phyloP scores from a whole-genome alignment of 2,113 vertebrate genomes.

The Ifrita kowaldi region DNA sequence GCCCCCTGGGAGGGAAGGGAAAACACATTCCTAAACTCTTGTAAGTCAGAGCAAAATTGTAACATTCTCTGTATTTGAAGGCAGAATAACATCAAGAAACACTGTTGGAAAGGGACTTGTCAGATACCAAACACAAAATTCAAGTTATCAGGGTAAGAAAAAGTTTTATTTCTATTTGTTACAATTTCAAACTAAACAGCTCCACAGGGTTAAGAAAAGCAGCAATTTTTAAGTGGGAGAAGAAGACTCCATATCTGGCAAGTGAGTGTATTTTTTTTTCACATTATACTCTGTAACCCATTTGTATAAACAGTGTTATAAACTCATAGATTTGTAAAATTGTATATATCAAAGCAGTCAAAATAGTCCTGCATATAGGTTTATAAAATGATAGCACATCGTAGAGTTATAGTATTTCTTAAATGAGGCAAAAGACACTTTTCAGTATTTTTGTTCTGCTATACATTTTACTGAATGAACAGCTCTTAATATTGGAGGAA shows the following conservation, averaged over 20 bases:
- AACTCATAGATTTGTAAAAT: background rate
- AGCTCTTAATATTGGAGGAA: constrained; percentile 18
- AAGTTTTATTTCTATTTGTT: constrained; percentile 12
- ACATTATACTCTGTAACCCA: background rate
- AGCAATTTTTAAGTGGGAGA: background rate
- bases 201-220: background rate
- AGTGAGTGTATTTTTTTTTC: background rate
- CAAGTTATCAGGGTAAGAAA: constrained; percentile 12
- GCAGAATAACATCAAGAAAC: constrained; percentile 45
- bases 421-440: background rate
- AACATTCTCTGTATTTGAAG: constrained; percentile 12
- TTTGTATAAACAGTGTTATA: background rate
- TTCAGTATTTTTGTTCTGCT: background rate
- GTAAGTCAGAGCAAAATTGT: constrained; percentile 22
- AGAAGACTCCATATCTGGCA: background rate
- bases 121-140: background rate
- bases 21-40: constrained; percentile 40
- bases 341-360: background rate
- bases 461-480: background rate
- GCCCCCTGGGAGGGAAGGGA: constrained; percentile 33
- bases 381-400: background rate
- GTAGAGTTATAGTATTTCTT: background rate
- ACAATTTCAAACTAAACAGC: constrained; percentile 35
- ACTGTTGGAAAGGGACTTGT: constrained; percentile 8
- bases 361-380: background rate